A percentile compares a stretch with the other conserved stretches of the same genome.
These are phyloP conservation scores for Steatornis caripensis DNA, from an alignment of 2,113 vertebrate genomes.

Conservation along the genomic window DNA sequence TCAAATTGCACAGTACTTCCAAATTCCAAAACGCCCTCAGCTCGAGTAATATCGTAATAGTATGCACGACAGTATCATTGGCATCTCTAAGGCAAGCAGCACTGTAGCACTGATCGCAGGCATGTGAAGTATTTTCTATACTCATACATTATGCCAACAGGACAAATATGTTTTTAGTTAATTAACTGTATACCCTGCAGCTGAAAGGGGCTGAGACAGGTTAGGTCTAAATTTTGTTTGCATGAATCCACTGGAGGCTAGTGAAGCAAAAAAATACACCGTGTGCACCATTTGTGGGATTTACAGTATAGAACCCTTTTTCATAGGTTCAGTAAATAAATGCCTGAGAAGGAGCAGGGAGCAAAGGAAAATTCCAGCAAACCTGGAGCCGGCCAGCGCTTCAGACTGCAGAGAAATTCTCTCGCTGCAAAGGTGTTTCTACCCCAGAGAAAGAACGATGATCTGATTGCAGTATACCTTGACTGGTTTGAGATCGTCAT, in stretches of 20 bases:
- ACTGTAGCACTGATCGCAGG: background rate
- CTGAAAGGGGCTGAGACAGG: background rate
- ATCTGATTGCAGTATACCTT: background rate
- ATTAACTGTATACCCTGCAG: background rate
- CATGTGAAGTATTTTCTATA: background rate
- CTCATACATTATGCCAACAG: background rate
- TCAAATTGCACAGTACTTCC: background rate
- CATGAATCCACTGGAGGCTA: background rate
- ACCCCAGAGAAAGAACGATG: background rate
- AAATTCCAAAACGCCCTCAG: background rate
- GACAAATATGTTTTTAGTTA: background rate
- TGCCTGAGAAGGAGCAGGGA: background rate
- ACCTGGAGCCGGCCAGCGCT: background rate
- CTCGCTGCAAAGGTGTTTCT: background rate
- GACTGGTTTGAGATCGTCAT: background rate
- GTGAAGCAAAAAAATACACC: background rate
- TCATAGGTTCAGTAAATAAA: slow-evolving; percentile 18
- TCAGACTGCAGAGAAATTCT: background rate
- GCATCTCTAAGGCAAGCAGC: background rate
- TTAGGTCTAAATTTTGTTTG: slow-evolving; percentile 1
- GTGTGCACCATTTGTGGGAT: background rate
- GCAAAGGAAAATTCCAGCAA: slow-evolving; percentile 50
- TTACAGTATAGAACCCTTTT: background rate
- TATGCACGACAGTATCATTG: rapidly evolving
- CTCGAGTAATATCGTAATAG: background rate